Evolutionary conservation across 1,140 invertebrate genomes (phyloP), one percentile per base, ranked within the genome.

Genomic region (Dryas iulia): DNA sequence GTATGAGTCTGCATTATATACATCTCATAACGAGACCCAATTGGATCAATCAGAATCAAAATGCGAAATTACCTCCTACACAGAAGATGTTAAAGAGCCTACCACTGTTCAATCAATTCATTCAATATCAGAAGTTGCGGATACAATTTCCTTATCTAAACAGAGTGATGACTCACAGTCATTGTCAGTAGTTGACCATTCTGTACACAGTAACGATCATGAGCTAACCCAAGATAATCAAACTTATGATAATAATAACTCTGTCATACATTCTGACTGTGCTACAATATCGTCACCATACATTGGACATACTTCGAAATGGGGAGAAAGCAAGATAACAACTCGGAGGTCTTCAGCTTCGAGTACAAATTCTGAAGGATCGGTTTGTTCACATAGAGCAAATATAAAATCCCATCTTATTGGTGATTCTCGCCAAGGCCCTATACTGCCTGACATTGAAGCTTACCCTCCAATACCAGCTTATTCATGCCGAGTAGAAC

Each of bases 261-360:
- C 84, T 28, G 74, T 92, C n/a, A 90, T 93, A 77, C 89, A 91
- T 70, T 89, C 90, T 52, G 94, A 95, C 71, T 95, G 94, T 67
- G 93, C 94, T 28, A 93, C 93, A 5, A 93, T 93, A 66, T 93
- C 94, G 11, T 95, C 95, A 7, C 95, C 95, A 1, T 96, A 95
- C 71, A 93, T 93, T 33, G 93, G 94, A 65, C 93, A 94, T 77
- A 94, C 94, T 58, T 67, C 76, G 10, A 95, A 95, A 77, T 96
- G 95, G 95, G 93, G 94, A 4, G 95, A 96, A 70, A 95, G 94
- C 73, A 94, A 95, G 76, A 92, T 96, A 33, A 92, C 96, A 66
- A 95, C 95, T 3, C 92, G 95, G 64, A 81, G 95, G 66, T 95
- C 95, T 1, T 95, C 95, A 2, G 95, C 94, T 0, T 95, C 94